These are phyloP conservation scores for Microctonus aethiopoides DNA, from an alignment of 2,888 invertebrate species.

Conservation along the genomic window DNA sequence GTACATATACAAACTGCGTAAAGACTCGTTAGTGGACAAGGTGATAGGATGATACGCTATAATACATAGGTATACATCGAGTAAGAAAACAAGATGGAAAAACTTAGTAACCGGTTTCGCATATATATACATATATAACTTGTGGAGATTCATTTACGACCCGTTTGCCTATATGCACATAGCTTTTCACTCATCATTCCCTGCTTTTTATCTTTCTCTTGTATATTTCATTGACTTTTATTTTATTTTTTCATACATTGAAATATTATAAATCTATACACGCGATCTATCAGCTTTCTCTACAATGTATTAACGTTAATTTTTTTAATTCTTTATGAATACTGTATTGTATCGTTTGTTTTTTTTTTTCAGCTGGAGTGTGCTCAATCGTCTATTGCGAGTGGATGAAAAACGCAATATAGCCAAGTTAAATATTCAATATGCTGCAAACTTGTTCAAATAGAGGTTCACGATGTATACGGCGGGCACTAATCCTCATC, in stretches of 20 bases:
- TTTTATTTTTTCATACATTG: conserved; percentile 18
- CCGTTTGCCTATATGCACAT: conserved; percentile 10
- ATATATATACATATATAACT: neutral
- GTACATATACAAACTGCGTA: neutral
- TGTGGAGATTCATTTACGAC: conserved; percentile 18
- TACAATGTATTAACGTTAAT: conserved; percentile 11
- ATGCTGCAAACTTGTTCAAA: conserved; percentile 54
- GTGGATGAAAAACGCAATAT: neutral
- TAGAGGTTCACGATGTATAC: conserved; percentile 65
- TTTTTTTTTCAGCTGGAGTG: conserved; percentile 25
- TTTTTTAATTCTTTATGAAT: conserved; percentile 24
- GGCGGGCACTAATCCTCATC: conserved; percentile 66
- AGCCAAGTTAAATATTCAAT: conserved; percentile 9
- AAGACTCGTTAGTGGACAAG: conserved; percentile 13
- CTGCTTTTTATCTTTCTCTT: neutral
- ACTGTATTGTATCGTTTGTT: conserved; percentile 16
- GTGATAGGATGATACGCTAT: neutral
- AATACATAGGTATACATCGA: neutral
- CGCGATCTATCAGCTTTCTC: conserved; percentile 17
- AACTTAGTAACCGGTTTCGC: conserved; percentile 32
- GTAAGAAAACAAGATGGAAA: conserved; percentile 18
- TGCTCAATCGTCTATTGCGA: neutral
- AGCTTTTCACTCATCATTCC: conserved; percentile 9
- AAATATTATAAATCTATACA: neutral
- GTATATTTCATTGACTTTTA: conserved; percentile 4